These are phyloP conservation scores for Seira musarum DNA, from an alignment of 2,888 invertebrate species.

Conservation along the genomic window DNA sequence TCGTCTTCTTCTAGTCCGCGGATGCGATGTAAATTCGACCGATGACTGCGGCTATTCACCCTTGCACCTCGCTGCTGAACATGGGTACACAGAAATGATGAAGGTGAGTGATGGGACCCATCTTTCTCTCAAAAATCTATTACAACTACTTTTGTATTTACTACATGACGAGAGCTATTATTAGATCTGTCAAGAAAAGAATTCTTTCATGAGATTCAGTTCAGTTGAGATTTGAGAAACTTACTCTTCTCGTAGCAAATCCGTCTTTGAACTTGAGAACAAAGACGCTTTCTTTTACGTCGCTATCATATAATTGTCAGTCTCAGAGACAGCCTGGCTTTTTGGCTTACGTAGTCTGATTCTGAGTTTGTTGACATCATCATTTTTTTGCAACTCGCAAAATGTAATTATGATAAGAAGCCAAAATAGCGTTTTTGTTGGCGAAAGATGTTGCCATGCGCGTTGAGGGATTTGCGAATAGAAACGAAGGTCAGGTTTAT, in stretches of 20 bases:
- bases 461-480: slow-evolving; percentile 15
- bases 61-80: slow-evolving; percentile 91
- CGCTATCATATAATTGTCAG: too few relatives aligned
- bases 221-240: too few relatives aligned
- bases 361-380: too few relatives aligned
- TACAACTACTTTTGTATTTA: slow-evolving; percentile 20
- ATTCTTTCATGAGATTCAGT: too few relatives aligned
- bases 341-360: too few relatives aligned
- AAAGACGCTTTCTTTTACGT: too few relatives aligned
- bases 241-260: too few relatives aligned
- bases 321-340: too few relatives aligned
- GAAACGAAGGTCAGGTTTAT: neutral
- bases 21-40: slow-evolving; percentile 85
- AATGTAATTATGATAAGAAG: slow-evolving; percentile 5
- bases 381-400: neutral
- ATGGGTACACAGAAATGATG: slow-evolving; percentile 78
- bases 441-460: too few relatives aligned
- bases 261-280: too few relatives aligned
- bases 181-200: neutral
- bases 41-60: slow-evolving; percentile 95
- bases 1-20: slow-evolving; percentile 84
- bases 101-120: slow-evolving; percentile 62
- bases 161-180: neutral
- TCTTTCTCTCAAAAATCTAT: neutral
- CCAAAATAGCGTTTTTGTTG: neutral